Conservation (phyloP, 2,888 invertebrate species). For the Pseudoips prasinana region DNA sequence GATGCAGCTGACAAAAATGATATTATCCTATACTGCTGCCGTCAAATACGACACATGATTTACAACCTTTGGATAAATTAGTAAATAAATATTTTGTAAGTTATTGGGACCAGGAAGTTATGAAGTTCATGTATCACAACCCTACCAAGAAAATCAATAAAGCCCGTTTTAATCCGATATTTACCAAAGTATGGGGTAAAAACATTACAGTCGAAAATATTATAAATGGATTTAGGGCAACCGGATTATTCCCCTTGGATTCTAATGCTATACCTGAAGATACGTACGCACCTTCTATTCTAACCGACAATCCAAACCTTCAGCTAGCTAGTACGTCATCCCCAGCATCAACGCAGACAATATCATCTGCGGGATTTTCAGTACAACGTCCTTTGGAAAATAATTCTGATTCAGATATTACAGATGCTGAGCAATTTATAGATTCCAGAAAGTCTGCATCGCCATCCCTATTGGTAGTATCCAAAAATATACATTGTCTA, state of each 20-base stretch:
- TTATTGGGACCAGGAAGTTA: slow-evolving; percentile 2
- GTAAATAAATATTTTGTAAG: slow-evolving; percentile 20
- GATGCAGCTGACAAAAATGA: slow-evolving; percentile 19
- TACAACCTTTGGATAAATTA: slow-evolving; percentile 25
- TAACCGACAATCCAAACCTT: no score
- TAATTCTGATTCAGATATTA: no score
- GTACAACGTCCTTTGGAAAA: no score
- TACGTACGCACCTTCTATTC: slow-evolving; percentile 6
- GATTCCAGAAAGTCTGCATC: no score
- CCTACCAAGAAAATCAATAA: background rate
- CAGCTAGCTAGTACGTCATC: no score
- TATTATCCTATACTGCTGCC: slow-evolving; percentile 23
- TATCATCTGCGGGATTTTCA: no score
- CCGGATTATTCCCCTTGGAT: slow-evolving; percentile 9
- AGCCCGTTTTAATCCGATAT: slow-evolving; percentile 1
- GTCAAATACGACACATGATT: slow-evolving; percentile 22
- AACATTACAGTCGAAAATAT: slow-evolving; percentile 12
- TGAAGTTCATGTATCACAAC: background rate
- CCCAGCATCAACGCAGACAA: no score
- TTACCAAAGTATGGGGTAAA: slow-evolving; percentile 5
- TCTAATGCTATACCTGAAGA: slow-evolving; percentile 11
- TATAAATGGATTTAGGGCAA: no score
- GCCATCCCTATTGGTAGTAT: no score
- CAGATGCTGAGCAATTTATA: no score
- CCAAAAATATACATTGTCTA: no score